Evolutionary conservation across 2,888 invertebrate species (phyloP), one percentile per base, ranked within the genome.

Genomic region (Melanostoma scalare): DNA sequence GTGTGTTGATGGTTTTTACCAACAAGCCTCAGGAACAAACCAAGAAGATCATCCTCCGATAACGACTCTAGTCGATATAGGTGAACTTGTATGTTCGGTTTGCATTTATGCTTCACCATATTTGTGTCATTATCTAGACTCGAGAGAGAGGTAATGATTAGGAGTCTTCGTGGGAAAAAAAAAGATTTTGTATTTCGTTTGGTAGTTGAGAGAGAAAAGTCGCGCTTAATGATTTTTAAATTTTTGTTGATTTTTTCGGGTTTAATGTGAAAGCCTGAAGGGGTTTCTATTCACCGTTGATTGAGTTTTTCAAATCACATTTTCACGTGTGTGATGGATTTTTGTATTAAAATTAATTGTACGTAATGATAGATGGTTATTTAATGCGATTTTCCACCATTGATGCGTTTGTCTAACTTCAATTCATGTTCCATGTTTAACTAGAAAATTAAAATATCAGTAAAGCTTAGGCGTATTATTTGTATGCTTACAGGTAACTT

Each of bases 181-280:
- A 9, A 48, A n/a, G n/a, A 8, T 30, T 40, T 50, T 40, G 38
- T 38, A 36, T 31, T 8, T 38, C 10, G 20, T 35, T 35, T 3
- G n/a, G 3, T 46, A 8, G 4, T 31, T 3, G n/a, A 46, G 31
- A 35, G 46, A 31, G 71, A 65, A 53, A 63, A 44, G 48, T 8
- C 31, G 58, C 50, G 63, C 63, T 69, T 84, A 84, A 84, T 75
- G 78, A 74, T 60, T 76, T 81, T 72, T 73, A 58, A 48, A 74
- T 71, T 74, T 84, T 84, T 71, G 77, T 78, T 82, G 82, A 77
- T 78, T 74, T 84, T 84, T 71, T 44, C 36, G 31, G 50, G 69
- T 71, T 71, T 79, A 78, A 82, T 77, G 77, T 73, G 56, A 33
- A 40, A 77, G 77, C 82, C 69, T 65, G 35, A 31, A 69, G 82